A percentile compares a stretch with the other conserved stretches of the same genome.
Conservation (phyloP, 1,140 invertebrate species). For the Zaprionus nigranus region DNA sequence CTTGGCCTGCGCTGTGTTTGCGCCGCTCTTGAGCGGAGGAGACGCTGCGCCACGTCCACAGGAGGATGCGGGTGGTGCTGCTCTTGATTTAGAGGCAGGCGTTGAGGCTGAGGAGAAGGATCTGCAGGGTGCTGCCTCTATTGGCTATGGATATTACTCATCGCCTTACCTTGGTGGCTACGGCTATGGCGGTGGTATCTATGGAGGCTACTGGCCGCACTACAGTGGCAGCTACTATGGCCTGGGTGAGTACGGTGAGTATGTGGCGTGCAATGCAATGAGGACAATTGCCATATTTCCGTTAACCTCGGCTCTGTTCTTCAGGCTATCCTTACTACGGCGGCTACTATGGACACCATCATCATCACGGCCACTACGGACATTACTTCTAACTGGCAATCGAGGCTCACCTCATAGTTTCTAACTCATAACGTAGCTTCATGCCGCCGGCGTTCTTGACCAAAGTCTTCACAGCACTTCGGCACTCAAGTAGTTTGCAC, state of each 20-base stretch:
- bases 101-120: slow-evolving; percentile 72
- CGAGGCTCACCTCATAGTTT: not conserved
- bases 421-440: slow-evolving; percentile 21
- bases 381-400: slow-evolving; percentile 65
- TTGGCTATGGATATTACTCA: slow-evolving; percentile 77
- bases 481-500: slow-evolving; percentile 46
- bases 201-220: slow-evolving; percentile 55
- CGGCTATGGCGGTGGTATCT: slow-evolving; percentile 57
- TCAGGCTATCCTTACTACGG: slow-evolving; percentile 82
- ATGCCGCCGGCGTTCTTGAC: slow-evolving; percentile 53
- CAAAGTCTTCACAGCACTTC: slow-evolving; percentile 25
- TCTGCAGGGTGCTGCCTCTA: slow-evolving; percentile 70
- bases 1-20: slow-evolving; percentile 52
- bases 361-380: slow-evolving; percentile 76
- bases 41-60: slow-evolving; percentile 64
- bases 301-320: not conserved
- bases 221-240: slow-evolving; percentile 68
- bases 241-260: slow-evolving; percentile 59
- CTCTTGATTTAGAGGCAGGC: slow-evolving; percentile 58
- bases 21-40: slow-evolving; percentile 34
- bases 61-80: slow-evolving; percentile 34
- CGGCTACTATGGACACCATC: slow-evolving; percentile 75
- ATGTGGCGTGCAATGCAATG: not conserved
- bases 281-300: not conserved
- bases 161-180: slow-evolving; percentile 71